Percentiles rank a stretch among this genome's conserved stretches.
Conservation (phyloP, 2,888 invertebrate genomes). For the Micoletzkya japonica region DNA sequence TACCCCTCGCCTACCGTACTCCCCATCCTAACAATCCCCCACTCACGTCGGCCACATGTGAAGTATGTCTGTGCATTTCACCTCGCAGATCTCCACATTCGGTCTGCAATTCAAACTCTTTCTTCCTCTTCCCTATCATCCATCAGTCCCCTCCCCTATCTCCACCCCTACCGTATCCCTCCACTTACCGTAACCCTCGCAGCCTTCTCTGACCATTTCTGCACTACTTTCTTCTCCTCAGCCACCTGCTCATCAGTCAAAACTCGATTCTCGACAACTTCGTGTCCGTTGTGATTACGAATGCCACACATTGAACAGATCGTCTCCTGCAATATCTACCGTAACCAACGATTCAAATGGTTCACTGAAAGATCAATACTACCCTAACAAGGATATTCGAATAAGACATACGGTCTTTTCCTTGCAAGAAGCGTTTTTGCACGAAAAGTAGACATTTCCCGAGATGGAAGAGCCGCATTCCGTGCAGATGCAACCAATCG, state of each 20-base stretch:
- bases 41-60: no score
- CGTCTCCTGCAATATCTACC: background rate
- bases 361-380: background rate
- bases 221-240: no score
- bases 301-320: slow-evolving; percentile 24
- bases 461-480: background rate
- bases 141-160: background rate
- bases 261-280: slow-evolving; percentile 3
- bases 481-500: slow-evolving; percentile 26
- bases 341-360: background rate
- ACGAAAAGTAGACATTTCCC: slow-evolving; percentile 9
- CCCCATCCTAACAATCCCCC: no score
- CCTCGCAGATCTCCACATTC: no score
- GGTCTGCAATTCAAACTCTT: no score
- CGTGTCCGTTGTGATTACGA: slow-evolving; percentile 22
- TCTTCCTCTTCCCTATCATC: no score
- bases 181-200: no score
- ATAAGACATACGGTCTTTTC: slow-evolving; percentile 2
- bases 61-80: no score
- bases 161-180: no score
- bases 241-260: background rate
- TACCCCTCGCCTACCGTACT: no score
- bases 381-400: background rate
- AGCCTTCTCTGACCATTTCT: no score
- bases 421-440: slow-evolving; percentile 4